phyloP scores from a whole-genome alignment of 1,140 invertebrate genomes.

The Calephelis nemesis region DNA sequence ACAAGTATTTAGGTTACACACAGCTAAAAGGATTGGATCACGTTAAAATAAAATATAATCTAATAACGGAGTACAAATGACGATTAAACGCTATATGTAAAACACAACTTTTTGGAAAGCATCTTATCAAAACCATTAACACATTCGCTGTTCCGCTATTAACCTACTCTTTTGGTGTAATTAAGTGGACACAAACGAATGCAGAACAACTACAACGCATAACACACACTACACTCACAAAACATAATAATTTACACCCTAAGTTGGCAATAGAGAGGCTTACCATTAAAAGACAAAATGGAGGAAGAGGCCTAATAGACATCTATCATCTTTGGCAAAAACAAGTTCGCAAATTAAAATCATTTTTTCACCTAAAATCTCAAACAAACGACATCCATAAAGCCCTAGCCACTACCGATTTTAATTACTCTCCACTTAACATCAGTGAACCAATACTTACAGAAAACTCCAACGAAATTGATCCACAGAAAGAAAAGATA shows the following conservation, averaged over 20 bases:
- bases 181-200: constrained; percentile 25
- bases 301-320: constrained; percentile 29
- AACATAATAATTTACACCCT: no score
- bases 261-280: constrained; percentile 26
- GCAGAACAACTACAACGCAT: constrained; percentile 17
- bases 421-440: no score
- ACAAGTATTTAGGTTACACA: no score
- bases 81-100: background rate
- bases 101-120: background rate
- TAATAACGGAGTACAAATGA: background rate
- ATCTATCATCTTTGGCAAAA: no score
- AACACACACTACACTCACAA: no score
- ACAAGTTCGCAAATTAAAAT: no score
- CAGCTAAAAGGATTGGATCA: constrained; percentile 19
- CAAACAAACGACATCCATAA: no score
- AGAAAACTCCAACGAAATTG: no score
- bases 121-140: constrained; percentile 24
- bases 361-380: no score
- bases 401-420: no score
- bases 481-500: no score
- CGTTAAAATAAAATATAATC: background rate
- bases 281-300: constrained; percentile 28
- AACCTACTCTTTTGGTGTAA: constrained; percentile 21
- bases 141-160: constrained; percentile 23
- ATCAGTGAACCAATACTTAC: no score